Evolutionary conservation across 1,140 invertebrate species (phyloP).

Genomic region (Tetraneura akinire): DNA sequence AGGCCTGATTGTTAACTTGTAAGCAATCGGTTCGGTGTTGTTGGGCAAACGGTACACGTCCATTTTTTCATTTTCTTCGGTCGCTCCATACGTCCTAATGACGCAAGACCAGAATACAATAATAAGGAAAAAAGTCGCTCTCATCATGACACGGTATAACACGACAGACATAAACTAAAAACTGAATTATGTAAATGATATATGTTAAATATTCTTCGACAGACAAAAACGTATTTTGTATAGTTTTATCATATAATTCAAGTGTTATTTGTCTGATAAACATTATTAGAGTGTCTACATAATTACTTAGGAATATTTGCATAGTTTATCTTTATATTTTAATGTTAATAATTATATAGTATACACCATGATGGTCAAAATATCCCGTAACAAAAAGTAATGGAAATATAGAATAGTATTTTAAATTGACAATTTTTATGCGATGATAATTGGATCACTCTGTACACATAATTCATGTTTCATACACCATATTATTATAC

Average conservation of each 20-base stretch:
- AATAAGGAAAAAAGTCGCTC: not conserved
- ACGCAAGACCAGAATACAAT: not conserved
- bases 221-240: not conserved
- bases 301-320: not conserved
- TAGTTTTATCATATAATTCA: not conserved
- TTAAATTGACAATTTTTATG: no score
- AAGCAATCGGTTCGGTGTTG: not conserved
- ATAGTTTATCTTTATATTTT: not conserved
- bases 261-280: not conserved
- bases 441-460: no score
- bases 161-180: not conserved
- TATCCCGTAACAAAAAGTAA: no score
- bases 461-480: no score
- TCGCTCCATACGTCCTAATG: not conserved
- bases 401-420: no score
- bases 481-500: no score
- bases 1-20: not conserved
- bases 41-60: constrained; percentile 25
- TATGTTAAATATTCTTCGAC: not conserved
- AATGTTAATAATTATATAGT: no score
- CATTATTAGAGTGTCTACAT: no score
- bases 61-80: not conserved
- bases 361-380: no score
- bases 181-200: not conserved
- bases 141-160: constrained; percentile 25